Evolutionary conservation across 2,888 invertebrate species (phyloP).

Genomic region (Eremobia ochroleuca): DNA sequence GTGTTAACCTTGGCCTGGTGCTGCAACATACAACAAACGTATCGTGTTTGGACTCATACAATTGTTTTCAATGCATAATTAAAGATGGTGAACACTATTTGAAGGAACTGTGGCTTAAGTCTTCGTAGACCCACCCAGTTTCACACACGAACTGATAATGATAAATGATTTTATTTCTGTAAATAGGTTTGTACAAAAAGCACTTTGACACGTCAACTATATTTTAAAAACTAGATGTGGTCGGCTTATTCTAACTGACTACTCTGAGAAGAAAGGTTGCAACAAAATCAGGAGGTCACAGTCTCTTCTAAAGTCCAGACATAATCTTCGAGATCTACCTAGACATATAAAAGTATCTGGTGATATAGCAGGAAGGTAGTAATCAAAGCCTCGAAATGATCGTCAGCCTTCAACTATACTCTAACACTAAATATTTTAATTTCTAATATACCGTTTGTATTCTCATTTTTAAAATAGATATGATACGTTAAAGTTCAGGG

Average conservation of each 20-base stretch:
- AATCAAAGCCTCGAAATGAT: too few relatives aligned
- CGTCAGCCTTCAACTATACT: too few relatives aligned
- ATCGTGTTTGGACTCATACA: neutral
- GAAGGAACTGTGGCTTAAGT: neutral
- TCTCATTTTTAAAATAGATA: neutral
- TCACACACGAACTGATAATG: neutral
- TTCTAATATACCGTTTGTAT: slow-evolving; percentile 2
- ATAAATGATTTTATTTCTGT: neutral
- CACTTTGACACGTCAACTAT: neutral
- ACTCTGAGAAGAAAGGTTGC: too few relatives aligned
- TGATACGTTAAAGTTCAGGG: neutral
- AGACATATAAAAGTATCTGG: too few relatives aligned
- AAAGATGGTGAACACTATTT: neutral
- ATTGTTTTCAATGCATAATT: neutral
- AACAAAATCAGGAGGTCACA: too few relatives aligned
- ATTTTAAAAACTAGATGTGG: neutral
- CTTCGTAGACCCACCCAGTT: neutral
- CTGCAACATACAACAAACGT: neutral
- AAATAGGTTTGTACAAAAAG: too few relatives aligned
- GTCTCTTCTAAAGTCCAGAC: too few relatives aligned
- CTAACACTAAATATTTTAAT: neutral
- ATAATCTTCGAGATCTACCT: too few relatives aligned
- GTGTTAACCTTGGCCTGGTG: neutral
- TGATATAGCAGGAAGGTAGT: too few relatives aligned
- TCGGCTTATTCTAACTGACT: too few relatives aligned